Conservation (phyloP, 2,113 vertebrate genomes). For the Motacilla alba region DNA sequence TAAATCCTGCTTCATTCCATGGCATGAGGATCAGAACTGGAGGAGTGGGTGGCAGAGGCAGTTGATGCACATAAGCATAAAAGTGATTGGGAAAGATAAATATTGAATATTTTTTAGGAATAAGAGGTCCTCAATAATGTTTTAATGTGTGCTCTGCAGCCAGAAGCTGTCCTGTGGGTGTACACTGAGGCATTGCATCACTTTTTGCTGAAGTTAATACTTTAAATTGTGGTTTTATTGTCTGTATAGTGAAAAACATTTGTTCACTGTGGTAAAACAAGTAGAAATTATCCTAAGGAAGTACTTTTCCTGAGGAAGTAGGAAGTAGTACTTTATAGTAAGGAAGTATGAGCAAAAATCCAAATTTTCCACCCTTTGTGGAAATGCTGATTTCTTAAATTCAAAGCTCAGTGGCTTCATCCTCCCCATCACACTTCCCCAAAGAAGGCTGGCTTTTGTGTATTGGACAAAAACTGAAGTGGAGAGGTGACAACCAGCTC, state of each 20-base stretch:
- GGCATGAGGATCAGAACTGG: not conserved
- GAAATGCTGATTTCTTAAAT: not conserved
- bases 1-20: not conserved
- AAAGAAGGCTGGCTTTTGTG: not conserved
- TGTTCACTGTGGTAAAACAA: not conserved
- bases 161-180: not conserved
- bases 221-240: not conserved
- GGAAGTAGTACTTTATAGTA: not conserved
- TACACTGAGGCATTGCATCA: not conserved
- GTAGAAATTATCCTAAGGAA: not conserved
- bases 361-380: not conserved
- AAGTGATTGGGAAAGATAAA: not conserved
- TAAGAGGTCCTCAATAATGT: not conserved
- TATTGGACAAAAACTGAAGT: not conserved
- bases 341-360: not conserved
- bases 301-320: not conserved
- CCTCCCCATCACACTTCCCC: rapidly evolving
- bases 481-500: not conserved
- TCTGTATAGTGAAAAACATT: not conserved
- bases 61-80: not conserved
- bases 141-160: not conserved
- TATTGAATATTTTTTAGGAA: not conserved
- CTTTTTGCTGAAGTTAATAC: not conserved
- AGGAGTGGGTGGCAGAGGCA: not conserved
- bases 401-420: not conserved